Evolutionary conservation across 2,113 vertebrate genomes (phyloP), one percentile per base, ranked within the genome.

Genomic region (Malurus alboscapulatus): DNA sequence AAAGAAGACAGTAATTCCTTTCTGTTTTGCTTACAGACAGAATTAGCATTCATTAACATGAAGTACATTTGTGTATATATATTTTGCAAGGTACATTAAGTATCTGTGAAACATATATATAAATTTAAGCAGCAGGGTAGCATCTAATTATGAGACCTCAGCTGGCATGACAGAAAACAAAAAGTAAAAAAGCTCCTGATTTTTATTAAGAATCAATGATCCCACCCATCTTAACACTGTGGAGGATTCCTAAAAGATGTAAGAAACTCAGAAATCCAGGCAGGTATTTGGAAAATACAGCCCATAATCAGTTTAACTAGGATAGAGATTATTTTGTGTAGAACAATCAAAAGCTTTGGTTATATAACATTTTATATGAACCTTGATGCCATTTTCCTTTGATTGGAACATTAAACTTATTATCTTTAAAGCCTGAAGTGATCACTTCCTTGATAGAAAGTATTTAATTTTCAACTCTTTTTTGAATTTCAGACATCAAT

Each of bases 371-470:
- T 96, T 32, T 27, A 71, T 63, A 48, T 85, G 84, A 87, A 90
- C 17, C 7, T 88, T 92, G 92, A 86, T 90, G 73, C 63, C 88
- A 61, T 95, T 97, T 92, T 87, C 26, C 67, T 97, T 87, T 92
- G 83, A 91, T 96, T 90, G 93, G 59, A 93, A 93, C 59, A 76
- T 93, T 85, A 90, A 90, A 93, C 40, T 67, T 84, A 38, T 87
- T 92, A 89, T 77, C 75, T 90, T 92, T 93, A 91, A 95, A 89
- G 58, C 36, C 86, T 86, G 87, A 90, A 96, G 86, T 82, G n/a
- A 67, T 67, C 67, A 85, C 34, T 72, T 94, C 67, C 66, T 91
- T 92, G 45, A 90, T 44, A 89, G 55, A 96, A 87, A 87, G 26
- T 44, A 71, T 84, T 93, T 76, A 63, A 79, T 79, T 73, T 94